Evolutionary conservation across 2,888 invertebrate genomes (phyloP).

Genomic region (Deroplatys truncata): DNA sequence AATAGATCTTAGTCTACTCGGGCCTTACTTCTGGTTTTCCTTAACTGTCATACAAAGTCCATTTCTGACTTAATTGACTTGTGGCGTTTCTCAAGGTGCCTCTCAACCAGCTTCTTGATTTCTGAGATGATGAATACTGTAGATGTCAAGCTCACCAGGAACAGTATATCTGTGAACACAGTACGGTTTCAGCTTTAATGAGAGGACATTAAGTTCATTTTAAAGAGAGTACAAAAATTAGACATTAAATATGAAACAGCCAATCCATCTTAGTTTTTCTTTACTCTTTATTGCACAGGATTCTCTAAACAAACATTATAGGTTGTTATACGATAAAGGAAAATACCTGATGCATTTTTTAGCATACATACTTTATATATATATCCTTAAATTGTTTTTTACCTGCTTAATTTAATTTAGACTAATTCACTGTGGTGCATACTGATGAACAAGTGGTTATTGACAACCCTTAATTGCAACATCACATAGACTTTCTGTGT

Average conservation of each 20-base stretch:
- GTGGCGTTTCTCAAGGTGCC: slow-evolving; percentile 59
- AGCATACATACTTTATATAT: too few species aligned
- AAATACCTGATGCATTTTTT: too few species aligned
- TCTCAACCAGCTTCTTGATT: slow-evolving; percentile 81
- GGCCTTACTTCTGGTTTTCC: slow-evolving; percentile 32
- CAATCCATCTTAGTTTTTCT: neutral
- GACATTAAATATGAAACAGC: too few species aligned
- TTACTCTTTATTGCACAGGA: neutral
- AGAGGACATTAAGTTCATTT: neutral
- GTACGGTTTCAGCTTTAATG: neutral
- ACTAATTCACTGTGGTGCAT: too few species aligned
- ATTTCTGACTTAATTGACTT: slow-evolving; percentile 46
- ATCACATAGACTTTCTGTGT: too few species aligned
- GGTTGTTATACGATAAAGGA: too few species aligned
- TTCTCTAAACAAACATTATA: too few species aligned
- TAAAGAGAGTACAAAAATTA: neutral
- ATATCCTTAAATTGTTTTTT: too few species aligned
- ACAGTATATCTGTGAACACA: slow-evolving; percentile 74
- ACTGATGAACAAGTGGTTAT: too few species aligned
- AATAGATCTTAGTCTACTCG: slow-evolving; percentile 26
- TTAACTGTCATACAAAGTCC: slow-evolving; percentile 70
- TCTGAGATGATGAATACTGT: slow-evolving; percentile 94
- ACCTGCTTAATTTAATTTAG: too few species aligned
- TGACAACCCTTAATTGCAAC: too few species aligned
- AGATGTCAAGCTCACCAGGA: slow-evolving; percentile 89